Percentiles rank a stretch among this genome's conserved stretches.
These are phyloP conservation scores for Amblyjoppa fuscipennis DNA, from an alignment of 2,888 invertebrate genomes.

Conservation along the genomic window DNA sequence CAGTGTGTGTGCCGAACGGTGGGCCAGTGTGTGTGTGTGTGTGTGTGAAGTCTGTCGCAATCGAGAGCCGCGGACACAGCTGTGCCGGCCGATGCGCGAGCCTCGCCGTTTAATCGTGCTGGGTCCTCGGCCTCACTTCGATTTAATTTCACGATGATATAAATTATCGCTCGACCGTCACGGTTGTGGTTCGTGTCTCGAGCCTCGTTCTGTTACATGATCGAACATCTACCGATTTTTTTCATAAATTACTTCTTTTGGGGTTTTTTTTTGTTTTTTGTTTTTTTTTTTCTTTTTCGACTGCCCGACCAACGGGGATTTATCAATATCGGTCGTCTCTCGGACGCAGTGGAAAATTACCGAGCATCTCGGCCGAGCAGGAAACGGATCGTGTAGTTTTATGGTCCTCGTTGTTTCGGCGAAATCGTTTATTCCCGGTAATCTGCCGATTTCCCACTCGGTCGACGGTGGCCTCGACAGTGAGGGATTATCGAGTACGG, in stretches of 20 bases:
- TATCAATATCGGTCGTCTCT: neutral
- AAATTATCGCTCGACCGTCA: constrained; percentile 37
- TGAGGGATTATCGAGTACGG: constrained; percentile 10
- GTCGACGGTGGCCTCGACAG: neutral
- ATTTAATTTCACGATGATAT: constrained; percentile 41
- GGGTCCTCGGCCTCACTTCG: constrained; percentile 17
- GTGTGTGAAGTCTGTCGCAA: neutral
- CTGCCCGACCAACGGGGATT: neutral
- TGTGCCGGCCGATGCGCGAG: neutral
- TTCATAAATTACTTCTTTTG: neutral
- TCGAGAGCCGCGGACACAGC: neutral
- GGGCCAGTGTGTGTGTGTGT: neutral
- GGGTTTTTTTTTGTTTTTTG: neutral
- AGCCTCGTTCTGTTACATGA: constrained; percentile 20
- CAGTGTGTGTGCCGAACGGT: neutral
- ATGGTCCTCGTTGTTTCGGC: neutral
- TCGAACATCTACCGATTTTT: neutral
- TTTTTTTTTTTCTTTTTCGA: neutral
- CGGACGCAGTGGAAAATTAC: constrained; percentile 44
- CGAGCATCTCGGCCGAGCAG: neutral
- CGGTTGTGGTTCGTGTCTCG: constrained; percentile 7
- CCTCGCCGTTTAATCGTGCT: neutral
- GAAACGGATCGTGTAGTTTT: neutral
- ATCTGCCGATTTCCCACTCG: neutral
- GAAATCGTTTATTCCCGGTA: constrained; percentile 19